Base-by-base conservation (phyloP, 2,888 invertebrate genomes). In the Ariolimax columbianus region DNA sequence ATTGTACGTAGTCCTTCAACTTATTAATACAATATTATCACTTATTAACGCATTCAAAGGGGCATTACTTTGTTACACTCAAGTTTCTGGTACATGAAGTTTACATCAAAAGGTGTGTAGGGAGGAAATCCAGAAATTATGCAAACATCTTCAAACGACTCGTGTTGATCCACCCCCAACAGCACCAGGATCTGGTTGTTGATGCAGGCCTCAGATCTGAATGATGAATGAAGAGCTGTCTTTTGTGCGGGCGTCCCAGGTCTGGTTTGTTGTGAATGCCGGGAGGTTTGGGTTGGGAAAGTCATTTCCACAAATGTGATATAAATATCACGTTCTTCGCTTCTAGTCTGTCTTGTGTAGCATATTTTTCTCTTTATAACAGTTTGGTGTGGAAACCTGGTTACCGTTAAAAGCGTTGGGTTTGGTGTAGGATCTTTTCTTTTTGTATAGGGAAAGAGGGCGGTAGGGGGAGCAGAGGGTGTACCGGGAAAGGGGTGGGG, bases 131-230 rank as follows among this genome's bases (percentile, higher is more conserved):
- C 23, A 72, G 72, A 72, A 40, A 72, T 72, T 72, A 72, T 72
- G 26, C 75, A 75, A 75, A 75, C 75, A 75, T 33, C 75, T 33
- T 51, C 75, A 75, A 75, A 75, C 6, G 30, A 6, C 36, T 1
- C 30, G 1, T 75, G 75, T 75, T 75, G 75, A 47, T 75, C 51
- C 43, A 75, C n/a, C 2, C 51, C 75, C 4, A 17, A 33, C 1
- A 7, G 47, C 51, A 19, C 33, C 51, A 30, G 17, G 51, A 30
- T 17, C 47, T 14, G 33, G 4, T 33, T 75, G 75, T 75, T 75
- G 75, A 33, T 51, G 33, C 75, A 75, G 30, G 75, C 51, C 30
- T 75, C 51, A 51, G 51, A 33, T 75, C 51, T 23, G 33, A n/a
- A 30, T 33, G 75, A 51, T 75, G 75, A 75, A 51, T 51, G 75